Percentiles rank a stretch among this genome's conserved stretches.
Evolutionary conservation across 2,797 vertebrate species (phyloP).

Genomic region (Brachymystax lenok): DNA sequence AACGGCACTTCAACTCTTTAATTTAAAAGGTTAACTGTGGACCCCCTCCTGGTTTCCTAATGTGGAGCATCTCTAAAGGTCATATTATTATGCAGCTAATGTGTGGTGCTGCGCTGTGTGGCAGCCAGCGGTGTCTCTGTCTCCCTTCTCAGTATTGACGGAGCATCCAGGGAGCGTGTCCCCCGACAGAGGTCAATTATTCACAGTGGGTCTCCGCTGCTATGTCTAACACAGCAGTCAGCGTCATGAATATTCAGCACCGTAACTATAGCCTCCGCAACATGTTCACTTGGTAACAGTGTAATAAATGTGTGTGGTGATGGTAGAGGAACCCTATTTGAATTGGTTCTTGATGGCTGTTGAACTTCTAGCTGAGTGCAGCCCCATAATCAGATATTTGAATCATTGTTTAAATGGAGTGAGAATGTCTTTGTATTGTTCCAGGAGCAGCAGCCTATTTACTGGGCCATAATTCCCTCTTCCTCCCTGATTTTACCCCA

Average conservation of each 20-base stretch:
- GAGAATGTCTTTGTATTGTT: no score
- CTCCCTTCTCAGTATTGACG: conserved; percentile 29
- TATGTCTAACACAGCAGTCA: conserved; percentile 18
- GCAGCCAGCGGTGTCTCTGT: conserved; percentile 19
- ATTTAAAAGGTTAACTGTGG: conserved; percentile 53
- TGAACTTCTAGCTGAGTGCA: conserved; percentile 5
- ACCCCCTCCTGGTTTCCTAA: conserved; percentile 44
- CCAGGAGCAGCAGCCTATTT: no score
- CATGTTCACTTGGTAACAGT: conserved; percentile 7
- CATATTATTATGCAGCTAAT: conserved; percentile 61
- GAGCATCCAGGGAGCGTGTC: conserved; percentile 37
- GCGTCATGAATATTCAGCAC: conserved; percentile 34
- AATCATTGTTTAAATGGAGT: conserved; percentile 13
- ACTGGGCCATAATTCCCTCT: not conserved
- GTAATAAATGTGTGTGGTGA: not conserved
- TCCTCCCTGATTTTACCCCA: not conserved
- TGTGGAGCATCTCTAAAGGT: conserved; percentile 54
- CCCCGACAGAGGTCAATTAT: conserved; percentile 40
- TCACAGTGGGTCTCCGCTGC: conserved; percentile 35
- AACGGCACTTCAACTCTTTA: conserved; percentile 26
- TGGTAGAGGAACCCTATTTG: conserved; percentile 2
- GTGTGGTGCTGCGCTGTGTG: conserved; percentile 9
- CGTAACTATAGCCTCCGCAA: not conserved
- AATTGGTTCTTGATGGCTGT: conserved; percentile 20
- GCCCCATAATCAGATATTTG: conserved; percentile 4